phyloP scores from a whole-genome alignment of 2,888 invertebrate genomes.

The Amphipoea oculea region DNA sequence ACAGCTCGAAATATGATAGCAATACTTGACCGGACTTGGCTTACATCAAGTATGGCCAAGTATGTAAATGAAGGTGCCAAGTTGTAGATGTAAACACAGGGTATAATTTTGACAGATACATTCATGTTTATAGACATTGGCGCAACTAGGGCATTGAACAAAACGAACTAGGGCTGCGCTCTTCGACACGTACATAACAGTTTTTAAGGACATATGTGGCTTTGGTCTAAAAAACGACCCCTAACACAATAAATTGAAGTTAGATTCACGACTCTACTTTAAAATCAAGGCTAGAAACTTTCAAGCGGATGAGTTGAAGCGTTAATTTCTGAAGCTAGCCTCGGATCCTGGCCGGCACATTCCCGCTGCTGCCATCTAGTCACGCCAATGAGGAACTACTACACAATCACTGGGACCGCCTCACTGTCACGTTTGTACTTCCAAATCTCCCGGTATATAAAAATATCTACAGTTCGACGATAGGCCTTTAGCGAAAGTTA shows the following conservation, averaged over 20 bases:
- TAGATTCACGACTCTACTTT: conserved; percentile 30
- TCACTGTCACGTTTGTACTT: conserved; percentile 76
- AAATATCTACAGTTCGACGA: conserved; percentile 79
- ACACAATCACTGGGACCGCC: conserved; percentile 60
- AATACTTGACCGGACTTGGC: conserved; percentile 48
- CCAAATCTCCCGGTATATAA: conserved; percentile 71
- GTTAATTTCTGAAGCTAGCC: conserved; percentile 6
- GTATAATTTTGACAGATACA: conserved; percentile 56
- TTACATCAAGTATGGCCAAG: conserved; percentile 36
- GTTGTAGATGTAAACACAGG: conserved; percentile 10
- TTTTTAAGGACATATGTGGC: conserved; percentile 2
- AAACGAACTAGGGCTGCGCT: conserved; percentile 33
- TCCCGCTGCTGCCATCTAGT: conserved; percentile 56
- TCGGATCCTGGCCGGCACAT: conserved; percentile 13
- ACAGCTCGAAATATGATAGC: conserved; percentile 20
- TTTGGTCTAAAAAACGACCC: conserved; percentile 54
- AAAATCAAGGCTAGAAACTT: conserved; percentile 18
- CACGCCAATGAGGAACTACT: conserved; percentile 59
- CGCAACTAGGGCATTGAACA: conserved; percentile 58
- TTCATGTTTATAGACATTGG: conserved; percentile 44
- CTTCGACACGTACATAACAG: conserved; percentile 12
- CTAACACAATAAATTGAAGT: conserved; percentile 49
- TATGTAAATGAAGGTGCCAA: conserved; percentile 18
- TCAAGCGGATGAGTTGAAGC: conserved; percentile 27
- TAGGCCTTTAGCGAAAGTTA: conserved; percentile 86